Percentiles rank a stretch among this genome's conserved stretches.
Conservation (phyloP, 1,140 invertebrate species). For the Drosophila prosaltans region DNA sequence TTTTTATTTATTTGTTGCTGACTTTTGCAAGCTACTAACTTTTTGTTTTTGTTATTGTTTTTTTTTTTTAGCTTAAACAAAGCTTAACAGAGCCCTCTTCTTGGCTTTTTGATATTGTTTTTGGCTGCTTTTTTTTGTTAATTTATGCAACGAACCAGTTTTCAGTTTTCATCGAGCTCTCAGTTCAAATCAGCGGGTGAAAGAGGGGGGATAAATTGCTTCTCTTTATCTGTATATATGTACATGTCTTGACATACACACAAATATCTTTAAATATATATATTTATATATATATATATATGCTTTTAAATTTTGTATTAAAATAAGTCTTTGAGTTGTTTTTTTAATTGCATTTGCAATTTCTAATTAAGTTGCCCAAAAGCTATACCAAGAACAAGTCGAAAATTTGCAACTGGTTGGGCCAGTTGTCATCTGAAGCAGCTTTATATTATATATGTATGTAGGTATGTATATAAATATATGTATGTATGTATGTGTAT, state of each 20-base stretch:
- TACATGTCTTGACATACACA: constrained; percentile 15
- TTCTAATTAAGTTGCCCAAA: constrained; percentile 68
- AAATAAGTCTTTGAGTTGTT: constrained; percentile 42
- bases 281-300: constrained; percentile 45
- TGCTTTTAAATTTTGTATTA: constrained; percentile 50
- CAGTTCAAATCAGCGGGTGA: constrained; percentile 37
- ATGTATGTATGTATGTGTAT: not conserved
- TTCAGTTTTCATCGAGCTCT: constrained; percentile 55
- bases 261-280: not conserved
- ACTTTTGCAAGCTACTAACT: constrained; percentile 74
- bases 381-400: constrained; percentile 34
- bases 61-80: constrained; percentile 42
- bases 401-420: constrained; percentile 59
- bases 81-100: constrained; percentile 42
- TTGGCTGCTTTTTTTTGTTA: constrained; percentile 53
- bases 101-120: constrained; percentile 39
- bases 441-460: not conserved
- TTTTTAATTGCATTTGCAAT: constrained; percentile 78
- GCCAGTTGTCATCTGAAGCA: not conserved
- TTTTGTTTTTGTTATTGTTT: constrained; percentile 26
- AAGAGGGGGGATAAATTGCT: constrained; percentile 3
- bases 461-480: too few relatives aligned
- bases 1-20: constrained; percentile 75
- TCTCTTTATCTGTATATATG: constrained; percentile 25
- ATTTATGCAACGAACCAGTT: constrained; percentile 80